Evolutionary conservation across 2,113 vertebrate genomes (phyloP).

Genomic region (Chiloscyllium plagiosum): DNA sequence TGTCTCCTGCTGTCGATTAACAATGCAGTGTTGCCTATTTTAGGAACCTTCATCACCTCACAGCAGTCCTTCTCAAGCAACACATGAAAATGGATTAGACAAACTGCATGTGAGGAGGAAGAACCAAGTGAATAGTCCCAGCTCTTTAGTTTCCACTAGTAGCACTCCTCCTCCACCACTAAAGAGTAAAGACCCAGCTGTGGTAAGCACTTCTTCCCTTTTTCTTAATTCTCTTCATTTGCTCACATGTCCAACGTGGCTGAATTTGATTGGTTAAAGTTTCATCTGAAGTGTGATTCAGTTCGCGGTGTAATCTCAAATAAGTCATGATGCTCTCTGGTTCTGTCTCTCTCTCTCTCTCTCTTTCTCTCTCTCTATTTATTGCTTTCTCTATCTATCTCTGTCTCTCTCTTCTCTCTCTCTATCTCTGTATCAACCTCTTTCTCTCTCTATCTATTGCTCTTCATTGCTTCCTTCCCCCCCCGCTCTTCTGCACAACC

Average conservation of each 20-base stretch:
- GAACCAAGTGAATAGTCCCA: conserved; percentile 71
- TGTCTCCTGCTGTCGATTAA: too few species aligned
- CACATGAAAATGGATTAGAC: conserved; percentile 78
- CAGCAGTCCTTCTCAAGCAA: conserved; percentile 81
- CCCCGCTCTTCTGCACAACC: too few species aligned
- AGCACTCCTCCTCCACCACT: conserved; percentile 71
- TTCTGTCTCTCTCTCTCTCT: too few species aligned
- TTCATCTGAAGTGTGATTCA: not conserved
- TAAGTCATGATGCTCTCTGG: not conserved
- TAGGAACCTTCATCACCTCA: conserved; percentile 82
- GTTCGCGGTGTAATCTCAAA: not conserved
- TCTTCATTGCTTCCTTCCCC: too few species aligned
- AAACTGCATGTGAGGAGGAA: conserved; percentile 72
- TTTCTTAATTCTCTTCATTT: not conserved
- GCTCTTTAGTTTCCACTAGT: conserved; percentile 78
- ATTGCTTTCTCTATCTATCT: too few species aligned
- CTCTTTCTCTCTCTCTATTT: too few species aligned
- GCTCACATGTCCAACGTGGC: not conserved
- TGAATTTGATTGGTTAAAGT: not conserved
- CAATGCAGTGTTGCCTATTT: not conserved
- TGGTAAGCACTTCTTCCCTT: conserved; percentile 48
- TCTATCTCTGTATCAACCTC: too few species aligned
- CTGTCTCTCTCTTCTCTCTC: too few species aligned
- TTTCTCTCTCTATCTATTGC: too few species aligned
- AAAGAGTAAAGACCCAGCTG: conserved; percentile 66